Percentiles rank a stretch among this genome's conserved stretches.
Evolutionary conservation across 1,140 invertebrate species (phyloP).

Genomic region (Cardiocondyla obscurior): DNA sequence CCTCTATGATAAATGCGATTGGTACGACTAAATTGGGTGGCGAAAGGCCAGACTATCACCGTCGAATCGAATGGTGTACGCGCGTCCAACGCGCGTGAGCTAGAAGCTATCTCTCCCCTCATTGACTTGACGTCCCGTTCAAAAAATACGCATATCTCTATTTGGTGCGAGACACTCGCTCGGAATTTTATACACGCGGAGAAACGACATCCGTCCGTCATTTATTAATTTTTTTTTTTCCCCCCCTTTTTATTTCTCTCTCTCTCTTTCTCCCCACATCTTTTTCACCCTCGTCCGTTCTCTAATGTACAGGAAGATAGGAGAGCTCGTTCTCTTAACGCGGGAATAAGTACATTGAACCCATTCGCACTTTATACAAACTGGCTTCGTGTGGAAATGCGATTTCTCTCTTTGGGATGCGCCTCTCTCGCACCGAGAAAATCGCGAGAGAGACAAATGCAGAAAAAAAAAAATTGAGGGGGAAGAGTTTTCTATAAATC

Average conservation of each 20-base stretch:
- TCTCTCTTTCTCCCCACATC: neutral
- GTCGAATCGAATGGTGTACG: conserved; percentile 64
- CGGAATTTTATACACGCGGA: conserved; percentile 76
- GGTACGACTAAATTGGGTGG: conserved; percentile 82
- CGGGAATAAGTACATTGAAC: conserved; percentile 67
- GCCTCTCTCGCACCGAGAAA: neutral
- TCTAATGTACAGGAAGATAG: conserved; percentile 81
- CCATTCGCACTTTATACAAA: conserved; percentile 36
- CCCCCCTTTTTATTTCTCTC: neutral
- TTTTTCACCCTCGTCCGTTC: neutral
- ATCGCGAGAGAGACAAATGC: neutral
- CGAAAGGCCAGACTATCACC: conserved; percentile 78
- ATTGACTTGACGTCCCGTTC: conserved; percentile 70
- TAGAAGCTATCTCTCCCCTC: conserved; percentile 58
- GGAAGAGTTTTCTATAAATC: neutral
- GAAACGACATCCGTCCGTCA: conserved; percentile 65
- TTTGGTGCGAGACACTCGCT: conserved; percentile 72
- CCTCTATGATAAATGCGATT: conserved; percentile 81
- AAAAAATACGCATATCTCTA: conserved; percentile 81
- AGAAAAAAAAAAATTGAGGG: neutral
- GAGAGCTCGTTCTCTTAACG: conserved; percentile 62
- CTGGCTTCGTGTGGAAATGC: conserved; percentile 14
- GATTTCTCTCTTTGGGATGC: conserved; percentile 3
- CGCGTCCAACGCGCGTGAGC: conserved; percentile 43
- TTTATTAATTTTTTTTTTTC: neutral